These are phyloP conservation scores for Cosmia trapezina DNA, from an alignment of 2,888 invertebrate genomes.

Conservation along the genomic window DNA sequence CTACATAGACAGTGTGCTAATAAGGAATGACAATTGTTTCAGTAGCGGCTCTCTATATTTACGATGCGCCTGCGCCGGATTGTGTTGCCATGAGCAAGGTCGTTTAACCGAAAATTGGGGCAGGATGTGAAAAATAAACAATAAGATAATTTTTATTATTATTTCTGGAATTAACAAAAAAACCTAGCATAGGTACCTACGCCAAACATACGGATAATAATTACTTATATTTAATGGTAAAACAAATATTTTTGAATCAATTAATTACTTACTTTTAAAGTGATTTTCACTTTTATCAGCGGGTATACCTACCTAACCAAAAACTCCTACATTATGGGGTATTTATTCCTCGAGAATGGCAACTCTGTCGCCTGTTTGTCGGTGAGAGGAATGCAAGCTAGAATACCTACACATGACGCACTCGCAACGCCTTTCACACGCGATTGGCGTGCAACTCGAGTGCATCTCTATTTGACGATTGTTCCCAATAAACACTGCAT, in stretches of 20 bases:
- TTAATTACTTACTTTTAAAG: neutral
- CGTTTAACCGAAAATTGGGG: neutral
- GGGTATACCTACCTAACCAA: too few relatives aligned
- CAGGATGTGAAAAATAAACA: neutral
- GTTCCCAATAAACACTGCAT: slow-evolving; percentile 26
- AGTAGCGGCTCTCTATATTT: slow-evolving; percentile 80
- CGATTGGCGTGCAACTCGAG: slow-evolving; percentile 66
- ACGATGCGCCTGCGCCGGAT: slow-evolving; percentile 57
- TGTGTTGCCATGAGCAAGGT: slow-evolving; percentile 36
- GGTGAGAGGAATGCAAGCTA: slow-evolving; percentile 86
- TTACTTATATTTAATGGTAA: neutral
- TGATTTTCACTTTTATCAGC: neutral
- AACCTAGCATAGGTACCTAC: too few relatives aligned
- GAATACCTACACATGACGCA: slow-evolving; percentile 51
- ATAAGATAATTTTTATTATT: too few relatives aligned
- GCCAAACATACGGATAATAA: neutral
- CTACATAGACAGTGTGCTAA: slow-evolving; percentile 81
- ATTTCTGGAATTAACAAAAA: too few relatives aligned
- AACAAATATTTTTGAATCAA: neutral
- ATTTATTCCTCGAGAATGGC: slow-evolving; percentile 5
- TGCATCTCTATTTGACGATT: slow-evolving; percentile 67
- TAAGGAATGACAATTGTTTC: slow-evolving; percentile 84
- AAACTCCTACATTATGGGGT: too few relatives aligned
- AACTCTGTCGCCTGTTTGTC: slow-evolving; percentile 49
- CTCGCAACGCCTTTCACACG: slow-evolving; percentile 77